Base-by-base conservation (phyloP, 2,888 invertebrate species). In the Oligia latruncula region DNA sequence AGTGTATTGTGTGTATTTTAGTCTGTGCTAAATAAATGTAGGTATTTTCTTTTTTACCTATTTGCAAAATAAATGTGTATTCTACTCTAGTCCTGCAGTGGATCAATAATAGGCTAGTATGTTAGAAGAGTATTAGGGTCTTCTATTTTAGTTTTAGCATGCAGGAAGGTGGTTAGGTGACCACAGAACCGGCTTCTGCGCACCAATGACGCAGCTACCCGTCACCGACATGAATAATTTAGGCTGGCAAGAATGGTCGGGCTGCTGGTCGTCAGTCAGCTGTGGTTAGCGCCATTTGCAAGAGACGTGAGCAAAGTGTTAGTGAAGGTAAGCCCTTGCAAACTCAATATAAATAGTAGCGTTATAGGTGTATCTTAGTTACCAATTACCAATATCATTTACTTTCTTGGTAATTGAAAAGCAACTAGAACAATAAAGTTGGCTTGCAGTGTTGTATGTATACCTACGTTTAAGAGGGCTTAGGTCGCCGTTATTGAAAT, bases 171-270 rank as follows among this genome's bases (percentile, higher is more conserved):
- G 40, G 65, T 58, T 40, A 49, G 17, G 13, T 65, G 43, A 79
- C 49, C 82, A 66, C 79, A 58, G 15, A 15, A 43, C 23, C 29
- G 9, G 35, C 43, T 67, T 11, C n/a, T 46, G 23, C 29, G 60
- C 46, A 11, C 15, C 6, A 52, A 40, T 77, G 52, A 35, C 35
- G 40, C 13, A 11, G 29, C 23, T 55, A 40, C 29, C 13, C 46
- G 29, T 77, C 62, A 46, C 20, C 29, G 23, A 49, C 35, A 40
- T 76, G 15, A 75, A 80, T 80, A 20, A 82, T 80, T 67, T 52
- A 75, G 20, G 5, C 82, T 67, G 15, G 29, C 74, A 49, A 35
- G 15, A 49, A 66, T 13, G 29, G 58, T 52, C 29, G 52, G 29
- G 29, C 23, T 65, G 49, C 17, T 52, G 40, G 29, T 52, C 43